Evolutionary conservation across 2,113 vertebrate genomes (phyloP), one percentile per base, ranked within the genome.

Genomic region (Guaruba guarouba): DNA sequence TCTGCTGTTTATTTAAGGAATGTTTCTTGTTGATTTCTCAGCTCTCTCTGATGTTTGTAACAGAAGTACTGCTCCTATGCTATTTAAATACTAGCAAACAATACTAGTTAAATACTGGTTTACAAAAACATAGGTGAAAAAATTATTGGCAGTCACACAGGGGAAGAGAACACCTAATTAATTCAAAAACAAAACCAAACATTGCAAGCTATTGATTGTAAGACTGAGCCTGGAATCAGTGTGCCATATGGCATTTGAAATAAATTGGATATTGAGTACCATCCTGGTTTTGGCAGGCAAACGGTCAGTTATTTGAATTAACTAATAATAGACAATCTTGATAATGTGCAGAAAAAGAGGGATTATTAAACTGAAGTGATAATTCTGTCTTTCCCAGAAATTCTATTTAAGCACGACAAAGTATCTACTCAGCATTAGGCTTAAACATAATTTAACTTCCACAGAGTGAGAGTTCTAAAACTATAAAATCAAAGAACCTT

Each of bases 141-240:
- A 82, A 59, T 14, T 52, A 82, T 6, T 73, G n/a, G 41, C 41
- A 69, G 75, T 54, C n/a, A 73, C 8, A 5, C 7, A 63, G 13
- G 15, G 68, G 64, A 92, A 88, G n/a, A 59, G 28, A 93, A 59
- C 19, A 33, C 5, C 59, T 67, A 44, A 51, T 66, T 93, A 64
- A 59, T 91, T 94, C 92, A n/a, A 77, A 88, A 95, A 82, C 52
- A 69, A 88, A 92, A 66, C 49, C 48, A 96, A 95, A 95, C 81
- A 84, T 7, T 52, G 62, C 29, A 82, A 69, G 54, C 39, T 88
- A 91, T 11, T 71, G 57, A 93, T 82, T 77, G 6, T 27, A 82
- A 74, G 41, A 83, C 29, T 28, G 44, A 92, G 69, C 4, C 4
- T 11, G n/a, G 52, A 95, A 28, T 67, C 77, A 83, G 82, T 1